Evolutionary conservation across 2,113 vertebrate genomes (phyloP).

Genomic region (Misgurnus anguillicaudatus): DNA sequence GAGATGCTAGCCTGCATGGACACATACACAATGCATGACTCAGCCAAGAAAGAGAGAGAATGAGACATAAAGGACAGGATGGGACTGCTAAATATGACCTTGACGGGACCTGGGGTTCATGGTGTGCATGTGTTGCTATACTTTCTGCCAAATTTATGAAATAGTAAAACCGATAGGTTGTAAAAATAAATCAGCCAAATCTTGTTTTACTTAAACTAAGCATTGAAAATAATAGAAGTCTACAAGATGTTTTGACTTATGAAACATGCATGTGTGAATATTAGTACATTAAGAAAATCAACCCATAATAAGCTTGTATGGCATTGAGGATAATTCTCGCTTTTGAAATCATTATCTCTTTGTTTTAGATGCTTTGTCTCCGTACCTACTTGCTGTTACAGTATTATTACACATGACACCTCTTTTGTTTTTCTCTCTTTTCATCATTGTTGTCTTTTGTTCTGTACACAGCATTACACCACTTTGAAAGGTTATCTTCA

Average conservation of each 20-base stretch:
- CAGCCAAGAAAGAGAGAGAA: slow-evolving; percentile 27
- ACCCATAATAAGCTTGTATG: background rate
- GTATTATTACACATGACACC: background rate
- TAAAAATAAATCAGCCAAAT: too few species aligned
- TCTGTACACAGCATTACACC: background rate
- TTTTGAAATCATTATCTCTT: background rate
- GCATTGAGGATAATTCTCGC: background rate
- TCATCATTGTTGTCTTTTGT: background rate
- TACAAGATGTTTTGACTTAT: too few species aligned
- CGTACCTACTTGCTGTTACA: background rate
- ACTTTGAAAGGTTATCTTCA: slow-evolving; percentile 8
- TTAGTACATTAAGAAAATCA: background rate
- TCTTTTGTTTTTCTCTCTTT: slow-evolving; percentile 16
- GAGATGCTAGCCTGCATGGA: slow-evolving; percentile 12
- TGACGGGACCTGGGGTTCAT: background rate
- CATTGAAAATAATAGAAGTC: too few species aligned
- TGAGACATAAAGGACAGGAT: slow-evolving; percentile 16
- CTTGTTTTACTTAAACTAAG: too few species aligned
- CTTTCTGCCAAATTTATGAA: too few species aligned
- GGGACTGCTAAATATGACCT: background rate
- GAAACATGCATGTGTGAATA: too few species aligned
- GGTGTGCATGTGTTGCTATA: background rate
- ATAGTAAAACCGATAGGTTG: too few species aligned
- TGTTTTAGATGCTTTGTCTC: background rate
- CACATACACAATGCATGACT: background rate